Evolutionary conservation across 2,888 invertebrate genomes (phyloP).

Genomic region (Erebia palarica): DNA sequence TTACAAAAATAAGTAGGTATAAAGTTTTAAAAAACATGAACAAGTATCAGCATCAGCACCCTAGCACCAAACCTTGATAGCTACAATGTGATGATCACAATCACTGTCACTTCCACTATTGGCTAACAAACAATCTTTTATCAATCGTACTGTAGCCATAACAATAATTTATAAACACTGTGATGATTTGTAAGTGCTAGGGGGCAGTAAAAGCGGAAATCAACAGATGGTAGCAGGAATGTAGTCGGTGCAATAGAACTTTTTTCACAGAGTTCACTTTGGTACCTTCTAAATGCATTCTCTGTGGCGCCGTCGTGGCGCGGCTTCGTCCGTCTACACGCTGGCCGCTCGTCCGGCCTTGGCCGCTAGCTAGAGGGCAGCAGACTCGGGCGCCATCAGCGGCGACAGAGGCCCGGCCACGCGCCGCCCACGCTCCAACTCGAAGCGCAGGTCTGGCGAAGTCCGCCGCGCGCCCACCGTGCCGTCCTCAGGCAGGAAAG

Average conservation of each 20-base stretch:
- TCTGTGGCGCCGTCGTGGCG: conserved; percentile 46
- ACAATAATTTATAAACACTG: neutral
- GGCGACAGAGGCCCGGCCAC: conserved; percentile 90
- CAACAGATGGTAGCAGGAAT: conserved; percentile 56
- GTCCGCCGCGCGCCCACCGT: conserved; percentile 66
- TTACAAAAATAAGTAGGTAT: conserved; percentile 71
- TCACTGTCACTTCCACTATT: neutral
- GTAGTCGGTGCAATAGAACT: conserved; percentile 57
- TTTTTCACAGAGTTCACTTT: conserved; percentile 64
- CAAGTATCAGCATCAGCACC: conserved; percentile 43
- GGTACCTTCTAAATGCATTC: conserved; percentile 72
- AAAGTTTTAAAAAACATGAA: conserved; percentile 70
- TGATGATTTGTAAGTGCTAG: neutral
- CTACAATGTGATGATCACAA: neutral
- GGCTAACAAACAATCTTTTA: neutral
- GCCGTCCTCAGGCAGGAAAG: conserved; percentile 89
- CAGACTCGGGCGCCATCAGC: conserved; percentile 89
- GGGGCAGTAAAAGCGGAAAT: conserved; percentile 49
- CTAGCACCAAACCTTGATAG: neutral
- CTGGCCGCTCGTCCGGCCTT: conserved; percentile 73
- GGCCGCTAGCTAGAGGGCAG: conserved; percentile 85
- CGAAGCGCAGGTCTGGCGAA: conserved; percentile 90
- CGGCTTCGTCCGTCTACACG: conserved; percentile 64
- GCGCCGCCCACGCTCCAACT: conserved; percentile 90
- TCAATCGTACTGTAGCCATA: neutral